Conservation (phyloP, 1,140 invertebrate genomes). For the Bombus difficillimus region DNA sequence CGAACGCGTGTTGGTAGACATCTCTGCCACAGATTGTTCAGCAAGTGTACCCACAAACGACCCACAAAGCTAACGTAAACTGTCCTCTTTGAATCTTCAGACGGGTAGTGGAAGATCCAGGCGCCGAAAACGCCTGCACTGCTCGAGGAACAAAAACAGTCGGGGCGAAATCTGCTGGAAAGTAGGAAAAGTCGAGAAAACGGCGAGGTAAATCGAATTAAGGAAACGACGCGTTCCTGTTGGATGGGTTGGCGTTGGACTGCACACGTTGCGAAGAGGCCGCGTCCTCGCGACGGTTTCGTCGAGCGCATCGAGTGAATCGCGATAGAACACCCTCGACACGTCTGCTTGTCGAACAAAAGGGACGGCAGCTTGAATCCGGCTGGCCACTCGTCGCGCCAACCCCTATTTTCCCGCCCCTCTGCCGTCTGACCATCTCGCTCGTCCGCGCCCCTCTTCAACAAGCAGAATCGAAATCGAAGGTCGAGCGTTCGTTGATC, state of each 20-base stretch:
- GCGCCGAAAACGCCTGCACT: neutral
- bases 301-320: constrained; percentile 49
- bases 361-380: constrained; percentile 56
- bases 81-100: too few relatives aligned
- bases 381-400: constrained; percentile 1
- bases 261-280: neutral
- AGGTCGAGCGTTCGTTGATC: constrained; percentile 15
- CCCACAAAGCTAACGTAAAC: too few relatives aligned
- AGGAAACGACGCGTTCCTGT: neutral
- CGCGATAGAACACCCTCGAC: constrained; percentile 67
- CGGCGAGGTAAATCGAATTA: constrained; percentile 14
- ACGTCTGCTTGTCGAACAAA: constrained; percentile 61
- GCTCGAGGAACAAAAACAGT: neutral
- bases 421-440: neutral
- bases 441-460: neutral
- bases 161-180: neutral
- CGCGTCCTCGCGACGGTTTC: constrained; percentile 14
- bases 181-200: neutral
- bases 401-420: constrained; percentile 20
- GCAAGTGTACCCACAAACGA: fast-evolving
- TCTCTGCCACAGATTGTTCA: too few relatives aligned
- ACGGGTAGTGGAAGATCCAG: too few relatives aligned
- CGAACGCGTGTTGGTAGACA: too few relatives aligned
- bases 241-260: neutral
- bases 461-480: constrained; percentile 24